Base-by-base conservation (phyloP, 2,113 vertebrate species). In the Thalassarche chlororhynchos region DNA sequence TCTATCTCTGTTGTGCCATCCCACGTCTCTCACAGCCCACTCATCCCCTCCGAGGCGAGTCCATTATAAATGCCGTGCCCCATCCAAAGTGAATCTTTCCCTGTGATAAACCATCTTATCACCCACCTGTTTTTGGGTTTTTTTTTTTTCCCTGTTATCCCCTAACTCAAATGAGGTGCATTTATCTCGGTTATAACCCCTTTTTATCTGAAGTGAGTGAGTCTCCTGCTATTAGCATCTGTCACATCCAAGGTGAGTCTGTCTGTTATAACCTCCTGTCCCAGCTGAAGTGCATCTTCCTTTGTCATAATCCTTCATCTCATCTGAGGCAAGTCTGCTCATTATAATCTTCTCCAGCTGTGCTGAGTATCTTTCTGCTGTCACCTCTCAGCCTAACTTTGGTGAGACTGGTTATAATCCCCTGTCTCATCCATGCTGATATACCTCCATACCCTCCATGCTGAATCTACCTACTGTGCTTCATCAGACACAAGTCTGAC, bases 201-300 rank as follows among this genome's bases (percentile, higher is more conserved):
- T 87, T 96, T 93, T 82, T 79, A 49, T 93, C 80, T 91, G 10
- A 65, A 85, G 61, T 49, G 3, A 90, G 66, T 26, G 76, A 91
- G 42, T 91, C 61, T 89, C 84, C 77, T 92, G 65, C 86, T 95
- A 95, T 97, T 97, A 96, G 79, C 95, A 95, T 96, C 91, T 96
- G 83, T 96, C 97, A 95, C 79, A 62, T 91, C 89, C 94, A 95
- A 93, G 94, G 97, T 95, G 91, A 97, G 49, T 87, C 84, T 93
- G 76, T 95, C 86, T 91, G 77, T 89, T 94, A 91, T 60, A 96
- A 96, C 78, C 89, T 95, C 95, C 75, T 83, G 81, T 96, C 95
- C 96, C 74, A 87, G 77, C 40, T 87, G 84, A 96, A 89, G 93
- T 96, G 89, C 90, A 94, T 96, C 94, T 94, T 79, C 91, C 78